phyloP scores from a whole-genome alignment of 2,113 vertebrate species.

The Ageneiosus marmoratus region DNA sequence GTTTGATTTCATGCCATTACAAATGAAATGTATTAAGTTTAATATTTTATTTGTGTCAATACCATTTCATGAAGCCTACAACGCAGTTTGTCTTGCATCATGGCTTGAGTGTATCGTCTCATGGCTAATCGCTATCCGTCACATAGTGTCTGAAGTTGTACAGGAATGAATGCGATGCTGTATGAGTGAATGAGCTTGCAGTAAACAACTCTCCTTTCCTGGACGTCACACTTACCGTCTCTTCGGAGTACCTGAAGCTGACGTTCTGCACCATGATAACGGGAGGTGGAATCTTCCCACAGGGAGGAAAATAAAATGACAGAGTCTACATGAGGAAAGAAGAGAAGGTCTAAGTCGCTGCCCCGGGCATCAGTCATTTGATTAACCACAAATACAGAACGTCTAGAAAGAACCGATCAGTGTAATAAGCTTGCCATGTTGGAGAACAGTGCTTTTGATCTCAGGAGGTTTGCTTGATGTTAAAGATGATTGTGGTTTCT shows the following conservation, averaged over 20 bases:
- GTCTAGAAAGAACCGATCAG: background rate
- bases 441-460: background rate
- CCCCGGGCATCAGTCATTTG: no score
- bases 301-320: slow-evolving; percentile 94
- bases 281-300: slow-evolving; percentile 97
- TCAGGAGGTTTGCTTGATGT: background rate
- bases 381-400: background rate
- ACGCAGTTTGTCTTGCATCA: background rate
- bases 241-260: slow-evolving; percentile 91
- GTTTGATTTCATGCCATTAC: background rate
- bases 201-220: background rate
- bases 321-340: slow-evolving; percentile 80
- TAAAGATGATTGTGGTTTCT: background rate
- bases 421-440: background rate
- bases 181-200: background rate
- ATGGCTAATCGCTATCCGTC: background rate
- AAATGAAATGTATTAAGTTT: background rate
- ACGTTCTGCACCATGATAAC: slow-evolving; percentile 99
- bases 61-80: background rate
- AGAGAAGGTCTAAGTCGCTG: background rate
- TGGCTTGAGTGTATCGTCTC: background rate
- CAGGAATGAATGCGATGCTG: background rate
- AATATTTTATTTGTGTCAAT: background rate
- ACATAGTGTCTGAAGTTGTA: background rate
- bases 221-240: slow-evolving; percentile 76